Evolutionary conservation across 2,113 vertebrate genomes (phyloP), one percentile per base, ranked within the genome.

Genomic region (Brachyhypopomus occidentalis): DNA sequence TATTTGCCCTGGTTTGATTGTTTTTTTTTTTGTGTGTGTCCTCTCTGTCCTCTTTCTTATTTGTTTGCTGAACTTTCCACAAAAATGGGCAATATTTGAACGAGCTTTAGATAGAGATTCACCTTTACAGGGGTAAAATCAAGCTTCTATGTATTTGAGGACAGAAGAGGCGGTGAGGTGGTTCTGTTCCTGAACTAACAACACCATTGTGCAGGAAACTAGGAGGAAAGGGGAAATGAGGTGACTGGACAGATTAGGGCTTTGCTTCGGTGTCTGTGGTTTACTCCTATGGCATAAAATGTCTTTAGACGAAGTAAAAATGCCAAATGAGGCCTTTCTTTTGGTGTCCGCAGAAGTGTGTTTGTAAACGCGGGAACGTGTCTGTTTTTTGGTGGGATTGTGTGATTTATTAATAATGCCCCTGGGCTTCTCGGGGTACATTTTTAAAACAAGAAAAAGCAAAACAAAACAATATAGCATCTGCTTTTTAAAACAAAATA

Each of bases 81-180:
- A 14, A 48, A 76, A 52, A 76, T 58, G 27, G 80, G 55, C 63
- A 16, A 45, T 59, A 62, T 70, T 75, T 76, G 36, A 34, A 81
- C 64, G 27, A 82, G 56, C 23, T 62, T 55, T 25, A 71, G 64
- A 71, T 56, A 3, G 62, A 71, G 59, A 81, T 75, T 81, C 67
- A 59, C 62, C 34, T 23, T 59, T 70, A 36, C 30, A 36, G 2
- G 27, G 59, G 41, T 27, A 48, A 66, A 64, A 12, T 62, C 67
- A 60, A 55, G 62, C 20, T 8, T 23, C 69, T 30, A 60, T 27
- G 62, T 59, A 81, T 36, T 70, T 81, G 48, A 77, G 63, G n/a
- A 30, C 25, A 60, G 30, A 76, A 67, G 59, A 75, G 41, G 41
- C 41, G 6, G 41, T 45, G 41, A 45, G 5, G 41, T 45, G 41